Conservation (phyloP, 2,113 vertebrate genomes). For the Seriola aureovittata region DNA sequence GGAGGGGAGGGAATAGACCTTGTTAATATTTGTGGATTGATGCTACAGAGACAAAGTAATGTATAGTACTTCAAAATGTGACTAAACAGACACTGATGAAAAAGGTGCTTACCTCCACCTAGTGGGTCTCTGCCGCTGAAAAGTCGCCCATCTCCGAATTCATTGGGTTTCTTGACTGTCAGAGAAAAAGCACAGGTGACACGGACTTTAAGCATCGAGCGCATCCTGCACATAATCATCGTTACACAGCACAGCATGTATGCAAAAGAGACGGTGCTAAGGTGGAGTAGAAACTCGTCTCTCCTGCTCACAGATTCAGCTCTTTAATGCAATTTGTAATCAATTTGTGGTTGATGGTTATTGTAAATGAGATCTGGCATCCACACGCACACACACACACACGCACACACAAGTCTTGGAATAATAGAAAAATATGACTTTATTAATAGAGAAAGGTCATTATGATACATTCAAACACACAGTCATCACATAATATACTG, state of each 20-base stretch:
- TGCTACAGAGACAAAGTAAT: background rate
- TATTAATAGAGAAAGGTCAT: conserved; percentile 98
- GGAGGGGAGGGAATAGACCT: background rate
- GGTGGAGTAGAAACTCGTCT: no score
- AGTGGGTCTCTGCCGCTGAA: conserved; percentile 65
- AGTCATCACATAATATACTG: conserved; percentile 74
- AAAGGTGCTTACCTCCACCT: conserved; percentile 76
- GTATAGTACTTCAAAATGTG: background rate
- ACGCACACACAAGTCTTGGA: conserved; percentile 7
- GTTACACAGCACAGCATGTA: background rate
- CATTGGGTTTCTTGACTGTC: conserved; percentile 75
- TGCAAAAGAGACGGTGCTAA: background rate
- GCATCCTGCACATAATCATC: background rate
- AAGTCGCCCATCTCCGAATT: conserved; percentile 78
- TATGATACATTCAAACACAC: conserved; percentile 83
- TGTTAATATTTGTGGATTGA: background rate
- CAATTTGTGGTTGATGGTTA: background rate
- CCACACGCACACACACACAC: background rate
- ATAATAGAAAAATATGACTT: conserved; percentile 97
- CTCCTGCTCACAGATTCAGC: background rate
- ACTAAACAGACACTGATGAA: background rate
- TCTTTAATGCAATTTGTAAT: background rate
- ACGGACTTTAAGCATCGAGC: conserved; percentile 19
- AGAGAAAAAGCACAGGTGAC: conserved; percentile 59
- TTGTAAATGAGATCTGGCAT: background rate